Percentiles rank a stretch among this genome's conserved stretches.
phyloP scores from a whole-genome alignment of 2,113 vertebrate genomes.

The Pyxicephalus adspersus region DNA sequence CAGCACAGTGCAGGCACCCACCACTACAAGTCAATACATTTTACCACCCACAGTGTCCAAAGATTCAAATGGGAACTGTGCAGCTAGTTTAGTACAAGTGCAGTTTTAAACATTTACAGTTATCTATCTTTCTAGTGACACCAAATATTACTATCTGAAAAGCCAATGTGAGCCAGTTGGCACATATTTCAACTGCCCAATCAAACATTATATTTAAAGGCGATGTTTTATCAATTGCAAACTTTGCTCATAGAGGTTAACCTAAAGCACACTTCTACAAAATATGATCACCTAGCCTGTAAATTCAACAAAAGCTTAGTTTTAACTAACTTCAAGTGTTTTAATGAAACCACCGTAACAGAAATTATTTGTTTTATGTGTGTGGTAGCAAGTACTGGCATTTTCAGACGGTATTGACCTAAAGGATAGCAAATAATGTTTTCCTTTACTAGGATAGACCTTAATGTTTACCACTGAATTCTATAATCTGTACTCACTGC shows the following conservation, averaged over 20 bases:
- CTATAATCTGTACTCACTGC: too few relatives aligned
- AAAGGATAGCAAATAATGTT: too few relatives aligned
- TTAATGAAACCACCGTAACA: too few relatives aligned
- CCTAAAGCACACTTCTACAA: background rate
- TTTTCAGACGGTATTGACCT: too few relatives aligned
- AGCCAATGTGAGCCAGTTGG: background rate
- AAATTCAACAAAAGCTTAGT: background rate
- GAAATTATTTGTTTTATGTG: too few relatives aligned
- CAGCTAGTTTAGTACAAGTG: constrained; percentile 7
- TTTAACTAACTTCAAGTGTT: too few relatives aligned
- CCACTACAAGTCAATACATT: background rate
- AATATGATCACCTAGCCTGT: background rate
- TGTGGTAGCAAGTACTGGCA: too few relatives aligned
- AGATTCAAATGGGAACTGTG: background rate
- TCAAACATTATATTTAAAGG: background rate
- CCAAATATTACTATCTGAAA: background rate
- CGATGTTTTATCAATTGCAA: background rate
- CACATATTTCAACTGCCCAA: background rate
- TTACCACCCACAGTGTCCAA: background rate
- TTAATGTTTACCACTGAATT: too few relatives aligned
- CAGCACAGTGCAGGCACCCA: constrained; percentile 30
- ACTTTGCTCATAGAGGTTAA: background rate
- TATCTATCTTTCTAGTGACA: background rate
- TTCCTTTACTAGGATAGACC: too few relatives aligned
- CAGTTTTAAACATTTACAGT: background rate